Base-by-base conservation (phyloP, 2,888 invertebrate species). In the Barypeithes pellucidus region DNA sequence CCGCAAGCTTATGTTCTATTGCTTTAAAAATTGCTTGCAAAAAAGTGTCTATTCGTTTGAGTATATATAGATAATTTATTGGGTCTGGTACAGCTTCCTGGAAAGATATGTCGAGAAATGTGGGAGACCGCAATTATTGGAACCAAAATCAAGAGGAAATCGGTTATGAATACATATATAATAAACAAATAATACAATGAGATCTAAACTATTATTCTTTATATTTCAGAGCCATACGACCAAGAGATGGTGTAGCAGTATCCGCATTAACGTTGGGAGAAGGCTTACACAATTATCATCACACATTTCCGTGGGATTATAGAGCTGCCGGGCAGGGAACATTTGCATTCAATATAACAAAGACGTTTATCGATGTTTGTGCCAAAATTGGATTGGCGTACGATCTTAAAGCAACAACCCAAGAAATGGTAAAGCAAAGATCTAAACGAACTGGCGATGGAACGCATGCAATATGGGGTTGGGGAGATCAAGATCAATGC, bases 241-340 rank as follows among this genome's bases (percentile, higher is more conserved):
- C 95, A 0, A 86, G 91, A 0, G 91, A 95, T 82, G 94, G 93
- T 82, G 84, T 89, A 29, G 86, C 88, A 0, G 94, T 95, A 0
- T 88, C 93, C 0, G 76, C 93, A 0, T 86, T 91, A 77, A 91
- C 92, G 0, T 85, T 93, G 62, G 94, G 94, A 0, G 94, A 94
- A 83, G 95, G 95, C 0, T 95, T 93, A 91, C 95, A 95, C 85
- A 95, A 95, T 85, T 95, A 94, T 85, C 95, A 95, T 82, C 95
- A 95, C 86, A 88, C 89, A 0, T 95, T 95, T 88, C 95, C 95
- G 8, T 93, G 93, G 91, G 60, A 60, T 11, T 63, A 47, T 33
- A 43, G 47, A 63, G 29, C 94, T 3, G 91, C 94, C 14, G 95
- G 95, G 83, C 89, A 93, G 41, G 94, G 78, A 22, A 67, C 75